A percentile compares a stretch with the other conserved stretches of the same genome.
Evolutionary conservation across 2,113 vertebrate species (phyloP).

Genomic region (Choloepus hoffmanni): DNA sequence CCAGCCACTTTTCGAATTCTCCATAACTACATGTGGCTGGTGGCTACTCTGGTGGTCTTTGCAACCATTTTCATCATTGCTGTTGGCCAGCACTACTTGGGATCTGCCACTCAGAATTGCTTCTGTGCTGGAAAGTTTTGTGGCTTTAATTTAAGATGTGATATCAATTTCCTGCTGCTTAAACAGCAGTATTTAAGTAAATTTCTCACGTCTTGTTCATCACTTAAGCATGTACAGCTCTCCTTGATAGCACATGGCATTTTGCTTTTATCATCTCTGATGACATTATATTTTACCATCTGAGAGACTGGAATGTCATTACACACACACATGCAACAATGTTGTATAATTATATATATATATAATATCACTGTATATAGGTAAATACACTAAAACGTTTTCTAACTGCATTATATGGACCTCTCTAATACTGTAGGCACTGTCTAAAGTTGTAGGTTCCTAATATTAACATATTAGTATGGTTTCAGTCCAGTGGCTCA

Average conservation of each 20-base stretch:
- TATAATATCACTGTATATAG: not conserved
- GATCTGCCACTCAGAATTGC: not conserved
- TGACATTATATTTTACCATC: not conserved
- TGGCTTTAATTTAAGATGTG: not conserved
- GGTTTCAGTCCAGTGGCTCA: not conserved
- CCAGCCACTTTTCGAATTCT: not conserved
- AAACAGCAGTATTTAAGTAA: not conserved
- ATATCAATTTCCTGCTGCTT: not conserved
- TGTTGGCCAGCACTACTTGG: not conserved
- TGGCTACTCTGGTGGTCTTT: not conserved
- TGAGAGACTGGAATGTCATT: not conserved
- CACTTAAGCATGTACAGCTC: not conserved
- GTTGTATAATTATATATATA: not conserved
- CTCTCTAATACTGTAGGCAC: not conserved
- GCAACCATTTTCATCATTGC: not conserved
- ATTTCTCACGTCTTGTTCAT: not conserved
- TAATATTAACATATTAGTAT: not conserved
- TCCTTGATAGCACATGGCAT: not conserved
- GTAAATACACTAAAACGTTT: not conserved
- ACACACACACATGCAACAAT: not conserved
- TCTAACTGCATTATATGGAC: not conserved
- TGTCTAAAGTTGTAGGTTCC: not conserved
- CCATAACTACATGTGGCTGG: not conserved
- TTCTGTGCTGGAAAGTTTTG: not conserved
- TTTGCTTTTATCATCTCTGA: not conserved